These are phyloP conservation scores for Diachrysia chrysitis DNA, from an alignment of 2,888 invertebrate genomes.

Conservation along the genomic window DNA sequence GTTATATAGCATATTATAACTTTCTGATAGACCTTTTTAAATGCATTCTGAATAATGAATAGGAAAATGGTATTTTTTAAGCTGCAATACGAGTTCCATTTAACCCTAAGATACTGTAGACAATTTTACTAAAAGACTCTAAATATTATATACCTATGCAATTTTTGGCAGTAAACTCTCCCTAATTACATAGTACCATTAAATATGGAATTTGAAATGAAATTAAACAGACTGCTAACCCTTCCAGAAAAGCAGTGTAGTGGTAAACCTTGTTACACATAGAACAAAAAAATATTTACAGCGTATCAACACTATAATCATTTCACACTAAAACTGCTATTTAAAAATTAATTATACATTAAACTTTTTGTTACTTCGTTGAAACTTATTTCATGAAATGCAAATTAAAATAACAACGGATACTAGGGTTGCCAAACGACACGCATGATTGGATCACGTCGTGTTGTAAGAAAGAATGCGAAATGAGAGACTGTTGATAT, in stretches of 20 bases:
- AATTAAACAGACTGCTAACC: too few species aligned
- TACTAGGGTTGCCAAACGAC: slow-evolving; percentile 49
- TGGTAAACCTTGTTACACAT: not conserved
- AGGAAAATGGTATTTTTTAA: too few species aligned
- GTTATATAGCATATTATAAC: not conserved
- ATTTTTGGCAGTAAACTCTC: too few species aligned
- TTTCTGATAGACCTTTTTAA: not conserved
- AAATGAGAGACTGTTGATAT: slow-evolving; percentile 54
- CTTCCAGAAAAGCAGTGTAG: too few species aligned
- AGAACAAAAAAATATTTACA: not conserved
- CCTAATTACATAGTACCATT: too few species aligned
- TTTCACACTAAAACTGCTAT: slow-evolving; percentile 24
- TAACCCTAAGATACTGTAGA: too few species aligned
- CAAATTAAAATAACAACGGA: slow-evolving; percentile 55
- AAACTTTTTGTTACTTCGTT: slow-evolving; percentile 43
- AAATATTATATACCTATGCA: too few species aligned
- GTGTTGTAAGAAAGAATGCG: slow-evolving; percentile 55
- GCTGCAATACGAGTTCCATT: too few species aligned
- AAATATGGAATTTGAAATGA: too few species aligned
- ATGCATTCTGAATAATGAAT: too few species aligned
- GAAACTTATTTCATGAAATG: slow-evolving; percentile 56
- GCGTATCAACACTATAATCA: not conserved
- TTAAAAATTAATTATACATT: slow-evolving; percentile 51
- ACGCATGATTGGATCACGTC: slow-evolving; percentile 46
- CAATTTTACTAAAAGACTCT: too few species aligned